Conservation (phyloP, 2,888 invertebrate genomes). For the Liodrosophila aerea region DNA sequence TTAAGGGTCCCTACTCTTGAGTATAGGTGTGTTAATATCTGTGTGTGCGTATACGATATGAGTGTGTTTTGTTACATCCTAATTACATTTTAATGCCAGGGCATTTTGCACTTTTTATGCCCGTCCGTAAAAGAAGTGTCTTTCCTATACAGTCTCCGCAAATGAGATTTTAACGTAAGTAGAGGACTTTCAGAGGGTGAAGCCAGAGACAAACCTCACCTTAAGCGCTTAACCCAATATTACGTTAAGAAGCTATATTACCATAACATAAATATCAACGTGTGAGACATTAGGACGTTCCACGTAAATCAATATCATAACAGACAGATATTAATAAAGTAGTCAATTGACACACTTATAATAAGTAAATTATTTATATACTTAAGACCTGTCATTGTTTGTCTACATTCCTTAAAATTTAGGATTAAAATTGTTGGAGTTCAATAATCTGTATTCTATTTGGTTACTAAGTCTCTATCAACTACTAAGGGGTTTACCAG, state of each 20-base stretch:
- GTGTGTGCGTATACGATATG: conserved; percentile 5
- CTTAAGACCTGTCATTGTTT: no score
- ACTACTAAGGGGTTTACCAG: not conserved
- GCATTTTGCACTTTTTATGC: conserved; percentile 45
- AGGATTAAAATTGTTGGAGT: no score
- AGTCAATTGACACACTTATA: no score
- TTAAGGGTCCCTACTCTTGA: conserved; percentile 13
- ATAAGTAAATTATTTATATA: no score
- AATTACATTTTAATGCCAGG: conserved; percentile 67
- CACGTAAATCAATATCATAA: no score
- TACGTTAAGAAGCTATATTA: not conserved
- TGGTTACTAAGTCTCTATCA: not conserved
- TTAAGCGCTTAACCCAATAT: not conserved
- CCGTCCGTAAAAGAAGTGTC: conserved; percentile 14
- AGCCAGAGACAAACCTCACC: not conserved
- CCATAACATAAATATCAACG: not conserved
- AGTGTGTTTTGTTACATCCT: conserved; percentile 39
- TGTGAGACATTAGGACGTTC: no score
- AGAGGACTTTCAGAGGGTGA: no score
- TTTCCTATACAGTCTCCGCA: not conserved
- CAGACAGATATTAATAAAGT: no score
- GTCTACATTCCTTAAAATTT: no score
- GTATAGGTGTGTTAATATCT: not conserved
- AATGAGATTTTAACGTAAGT: not conserved
- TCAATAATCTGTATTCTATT: no score